A percentile compares a stretch with the other conserved stretches of the same genome.
Conservation (phyloP, 2,113 vertebrate species). For the Crocuta crocuta region DNA sequence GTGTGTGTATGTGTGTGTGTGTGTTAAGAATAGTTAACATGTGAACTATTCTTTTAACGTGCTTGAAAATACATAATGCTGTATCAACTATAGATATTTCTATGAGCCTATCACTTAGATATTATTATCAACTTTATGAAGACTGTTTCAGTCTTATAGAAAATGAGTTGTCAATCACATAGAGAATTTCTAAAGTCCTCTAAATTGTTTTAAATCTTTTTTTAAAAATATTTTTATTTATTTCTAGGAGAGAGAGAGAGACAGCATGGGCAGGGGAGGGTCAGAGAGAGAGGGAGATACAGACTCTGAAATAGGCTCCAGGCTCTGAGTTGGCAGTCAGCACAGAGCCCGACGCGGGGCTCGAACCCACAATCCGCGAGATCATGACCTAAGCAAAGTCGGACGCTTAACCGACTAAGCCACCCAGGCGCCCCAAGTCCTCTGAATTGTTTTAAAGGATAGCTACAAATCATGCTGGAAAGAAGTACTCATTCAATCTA, state of each 20-base stretch:
- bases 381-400: too few relatives aligned
- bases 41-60: background rate
- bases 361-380: too few relatives aligned
- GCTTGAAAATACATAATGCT: background rate
- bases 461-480: background rate
- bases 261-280: too few relatives aligned
- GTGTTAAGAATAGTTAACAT: background rate
- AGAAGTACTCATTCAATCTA: slow-evolving; percentile 26
- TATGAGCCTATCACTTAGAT: slow-evolving; percentile 29
- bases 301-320: too few relatives aligned
- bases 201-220: background rate
- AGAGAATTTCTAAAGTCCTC: slow-evolving; percentile 44
- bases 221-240: too few relatives aligned
- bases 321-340: too few relatives aligned
- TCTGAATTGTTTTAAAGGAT: slow-evolving; percentile 37
- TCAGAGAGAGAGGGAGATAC: too few relatives aligned
- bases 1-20: background rate
- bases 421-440: background rate
- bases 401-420: too few relatives aligned
- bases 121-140: slow-evolving; percentile 31
- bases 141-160: slow-evolving; percentile 42
- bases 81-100: background rate
- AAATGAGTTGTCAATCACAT: slow-evolving; percentile 7
- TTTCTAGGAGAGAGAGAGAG: too few relatives aligned
- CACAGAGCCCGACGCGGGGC: too few relatives aligned